These are phyloP conservation scores for Hydriomena furcata DNA, from an alignment of 2,888 invertebrate species.

Conservation along the genomic window DNA sequence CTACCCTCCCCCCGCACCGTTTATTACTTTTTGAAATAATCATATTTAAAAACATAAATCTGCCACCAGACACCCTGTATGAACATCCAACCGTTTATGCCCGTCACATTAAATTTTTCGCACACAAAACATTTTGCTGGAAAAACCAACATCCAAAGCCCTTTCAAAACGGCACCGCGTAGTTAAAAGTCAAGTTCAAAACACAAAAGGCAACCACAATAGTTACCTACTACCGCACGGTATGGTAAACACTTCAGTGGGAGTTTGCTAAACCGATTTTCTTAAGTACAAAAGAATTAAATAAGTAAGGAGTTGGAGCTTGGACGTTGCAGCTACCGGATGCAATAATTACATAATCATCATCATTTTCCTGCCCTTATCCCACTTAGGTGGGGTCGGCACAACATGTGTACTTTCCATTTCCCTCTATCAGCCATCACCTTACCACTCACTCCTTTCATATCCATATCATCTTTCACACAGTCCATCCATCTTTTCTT, in stretches of 20 bases:
- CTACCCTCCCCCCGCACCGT: too few relatives aligned
- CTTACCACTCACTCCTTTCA: too few relatives aligned
- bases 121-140: conserved; percentile 16
- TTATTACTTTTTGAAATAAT: too few relatives aligned
- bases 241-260: conserved; percentile 38
- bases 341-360: neutral
- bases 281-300: conserved; percentile 53
- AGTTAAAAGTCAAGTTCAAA: conserved; percentile 25
- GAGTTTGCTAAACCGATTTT: conserved; percentile 46
- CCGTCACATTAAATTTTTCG: conserved; percentile 1
- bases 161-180: conserved; percentile 7
- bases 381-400: too few relatives aligned
- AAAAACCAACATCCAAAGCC: conserved; percentile 13
- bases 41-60: too few relatives aligned
- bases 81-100: conserved; percentile 6
- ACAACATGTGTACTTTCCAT: too few relatives aligned
- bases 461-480: too few relatives aligned
- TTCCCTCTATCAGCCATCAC: too few relatives aligned
- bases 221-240: conserved; percentile 29
- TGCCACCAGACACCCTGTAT: too few relatives aligned
- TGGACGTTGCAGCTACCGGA: conserved; percentile 3
- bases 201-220: conserved; percentile 31
- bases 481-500: too few relatives aligned
- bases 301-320: conserved; percentile 46
- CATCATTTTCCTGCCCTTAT: too few relatives aligned